Conservation (phyloP, 2,888 invertebrate genomes). For the Perizoma affinitatum region DNA sequence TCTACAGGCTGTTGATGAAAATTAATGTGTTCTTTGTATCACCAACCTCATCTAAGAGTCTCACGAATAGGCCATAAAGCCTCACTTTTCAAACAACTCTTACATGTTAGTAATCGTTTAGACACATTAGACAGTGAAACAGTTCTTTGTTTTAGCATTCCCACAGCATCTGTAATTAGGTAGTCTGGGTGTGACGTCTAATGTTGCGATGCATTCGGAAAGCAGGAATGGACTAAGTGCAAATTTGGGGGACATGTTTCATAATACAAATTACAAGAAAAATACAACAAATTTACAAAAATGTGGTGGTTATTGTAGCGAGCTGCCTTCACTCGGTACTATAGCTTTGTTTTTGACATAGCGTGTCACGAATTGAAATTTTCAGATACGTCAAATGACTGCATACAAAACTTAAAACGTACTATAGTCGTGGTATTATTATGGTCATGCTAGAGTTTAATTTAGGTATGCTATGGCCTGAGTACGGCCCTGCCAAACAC, state of each 20-base stretch:
- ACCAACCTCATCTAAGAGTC: too few species aligned
- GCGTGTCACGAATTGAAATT: too few species aligned
- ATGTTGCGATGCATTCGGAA: conserved; percentile 21
- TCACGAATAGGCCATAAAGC: conserved; percentile 4
- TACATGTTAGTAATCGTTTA: conserved; percentile 40
- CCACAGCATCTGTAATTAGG: conserved; percentile 59
- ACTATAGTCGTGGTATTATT: too few species aligned
- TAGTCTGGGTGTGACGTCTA: conserved; percentile 48
- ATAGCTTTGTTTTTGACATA: too few species aligned
- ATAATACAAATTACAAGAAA: too few species aligned
- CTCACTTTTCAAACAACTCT: conserved; percentile 28
- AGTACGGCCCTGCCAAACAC: conserved; percentile 36
- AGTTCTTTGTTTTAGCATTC: conserved; percentile 58
- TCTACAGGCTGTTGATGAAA: not conserved
- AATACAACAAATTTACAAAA: too few species aligned
- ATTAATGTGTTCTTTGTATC: not conserved
- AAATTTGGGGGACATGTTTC: too few species aligned
- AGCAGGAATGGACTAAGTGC: conserved; percentile 2
- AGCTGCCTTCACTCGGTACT: too few species aligned
- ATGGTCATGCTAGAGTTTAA: not conserved
- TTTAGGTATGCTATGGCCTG: not conserved
- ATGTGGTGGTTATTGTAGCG: too few species aligned
- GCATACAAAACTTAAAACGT: too few species aligned
- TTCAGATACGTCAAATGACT: too few species aligned
- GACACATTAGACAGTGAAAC: conserved; percentile 31